These are phyloP conservation scores for Metaphire vulgaris DNA, from an alignment of 1,140 invertebrate species.

Conservation along the genomic window DNA sequence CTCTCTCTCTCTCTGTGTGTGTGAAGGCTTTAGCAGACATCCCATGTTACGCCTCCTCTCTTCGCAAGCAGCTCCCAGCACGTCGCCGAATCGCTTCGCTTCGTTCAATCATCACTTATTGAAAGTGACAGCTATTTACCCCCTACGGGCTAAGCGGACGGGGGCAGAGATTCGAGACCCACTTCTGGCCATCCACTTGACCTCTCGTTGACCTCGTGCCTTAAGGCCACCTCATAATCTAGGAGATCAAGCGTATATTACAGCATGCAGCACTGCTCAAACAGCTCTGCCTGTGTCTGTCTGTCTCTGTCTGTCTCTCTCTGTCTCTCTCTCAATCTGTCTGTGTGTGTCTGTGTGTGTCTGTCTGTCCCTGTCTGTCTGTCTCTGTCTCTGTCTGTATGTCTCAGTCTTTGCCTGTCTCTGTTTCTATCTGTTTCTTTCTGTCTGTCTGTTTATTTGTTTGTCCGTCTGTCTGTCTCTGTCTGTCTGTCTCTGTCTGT, in stretches of 20 bases:
- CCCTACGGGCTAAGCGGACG: no score
- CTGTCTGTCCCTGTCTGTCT: neutral
- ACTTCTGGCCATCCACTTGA: neutral
- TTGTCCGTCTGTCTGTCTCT: conserved; percentile 15
- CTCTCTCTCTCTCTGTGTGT: neutral
- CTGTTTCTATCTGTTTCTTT: neutral
- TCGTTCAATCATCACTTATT: no score
- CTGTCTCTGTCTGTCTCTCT: neutral
- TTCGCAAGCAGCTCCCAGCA: neutral
- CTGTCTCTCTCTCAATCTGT: neutral
- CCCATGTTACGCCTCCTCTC: neutral
- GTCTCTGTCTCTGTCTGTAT: neutral
- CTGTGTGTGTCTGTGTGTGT: neutral
- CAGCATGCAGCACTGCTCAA: neutral
- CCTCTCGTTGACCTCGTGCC: neutral
- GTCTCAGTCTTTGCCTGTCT: conserved; percentile 2
- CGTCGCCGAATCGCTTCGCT: neutral
- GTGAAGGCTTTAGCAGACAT: neutral
- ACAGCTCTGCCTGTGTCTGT: neutral
- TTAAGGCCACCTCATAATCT: neutral
- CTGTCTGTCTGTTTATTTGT: conserved; percentile 9
- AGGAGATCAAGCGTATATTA: neutral
- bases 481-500: conserved; percentile 7
- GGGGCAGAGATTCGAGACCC: no score
- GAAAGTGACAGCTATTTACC: no score